Evolutionary conservation across 2,797 vertebrate genomes (phyloP).

Genomic region (Tarsius wallacei): DNA sequence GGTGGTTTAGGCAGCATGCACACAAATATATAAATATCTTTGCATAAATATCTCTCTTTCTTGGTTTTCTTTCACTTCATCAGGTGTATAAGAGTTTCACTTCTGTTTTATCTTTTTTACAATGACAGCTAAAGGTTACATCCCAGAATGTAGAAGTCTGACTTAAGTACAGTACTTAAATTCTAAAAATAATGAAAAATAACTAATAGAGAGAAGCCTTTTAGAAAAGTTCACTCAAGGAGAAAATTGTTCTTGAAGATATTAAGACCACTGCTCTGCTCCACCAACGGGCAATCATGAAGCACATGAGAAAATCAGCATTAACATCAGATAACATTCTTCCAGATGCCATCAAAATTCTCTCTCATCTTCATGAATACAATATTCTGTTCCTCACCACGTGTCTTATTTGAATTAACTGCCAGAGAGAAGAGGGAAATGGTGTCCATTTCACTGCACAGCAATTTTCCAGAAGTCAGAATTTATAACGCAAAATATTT

Average conservation of each 20-base stretch:
- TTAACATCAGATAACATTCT: slow-evolving; percentile 23
- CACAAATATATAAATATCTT: neutral
- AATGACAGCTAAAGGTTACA: slow-evolving; percentile 63
- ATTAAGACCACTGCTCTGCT: slow-evolving; percentile 9
- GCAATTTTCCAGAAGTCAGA: slow-evolving; percentile 46
- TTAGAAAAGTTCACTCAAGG: slow-evolving; percentile 74
- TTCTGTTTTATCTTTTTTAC: slow-evolving; percentile 51
- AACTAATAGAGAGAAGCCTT: slow-evolving; percentile 58
- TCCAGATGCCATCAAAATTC: slow-evolving; percentile 49
- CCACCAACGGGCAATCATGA: slow-evolving; percentile 53
- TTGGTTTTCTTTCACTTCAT: slow-evolving; percentile 63
- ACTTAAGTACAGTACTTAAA: slow-evolving; percentile 60
- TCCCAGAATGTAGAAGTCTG: slow-evolving; percentile 30
- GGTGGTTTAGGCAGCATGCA: neutral
- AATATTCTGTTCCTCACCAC: slow-evolving; percentile 30
- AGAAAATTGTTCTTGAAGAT: slow-evolving; percentile 64
- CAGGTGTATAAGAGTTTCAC: neutral
- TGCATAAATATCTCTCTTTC: slow-evolving; percentile 36
- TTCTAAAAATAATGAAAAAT: slow-evolving; percentile 76
- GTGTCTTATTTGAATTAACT: slow-evolving; percentile 59
- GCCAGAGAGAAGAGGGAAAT: neutral
- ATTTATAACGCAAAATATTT: slow-evolving; percentile 48
- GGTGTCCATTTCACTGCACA: neutral
- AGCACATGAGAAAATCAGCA: slow-evolving; percentile 59
- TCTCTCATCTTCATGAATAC: slow-evolving; percentile 1